A percentile compares a stretch with the other conserved stretches of the same genome.
These are phyloP conservation scores for Smutsia temminckii DNA, from an alignment of 2,797 vertebrate species.

Conservation along the genomic window DNA sequence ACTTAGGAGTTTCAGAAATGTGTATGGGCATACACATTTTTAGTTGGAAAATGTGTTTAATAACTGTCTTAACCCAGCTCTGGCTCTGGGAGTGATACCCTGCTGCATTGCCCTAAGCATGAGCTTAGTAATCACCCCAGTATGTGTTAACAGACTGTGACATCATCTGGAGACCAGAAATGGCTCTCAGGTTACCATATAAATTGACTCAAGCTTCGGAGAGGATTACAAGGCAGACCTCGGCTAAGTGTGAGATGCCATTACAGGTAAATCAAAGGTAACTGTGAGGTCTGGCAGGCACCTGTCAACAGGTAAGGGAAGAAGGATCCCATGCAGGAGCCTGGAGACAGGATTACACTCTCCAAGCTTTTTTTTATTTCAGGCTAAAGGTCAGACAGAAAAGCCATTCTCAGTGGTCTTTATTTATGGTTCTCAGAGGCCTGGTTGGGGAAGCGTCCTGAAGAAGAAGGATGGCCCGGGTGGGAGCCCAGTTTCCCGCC, in stretches of 20 bases:
- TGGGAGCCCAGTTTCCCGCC: constrained; percentile 41
- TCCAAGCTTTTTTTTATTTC: constrained; percentile 87
- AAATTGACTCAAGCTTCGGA: constrained; percentile 82
- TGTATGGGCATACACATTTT: background rate
- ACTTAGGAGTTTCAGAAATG: background rate
- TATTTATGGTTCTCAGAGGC: constrained; percentile 86
- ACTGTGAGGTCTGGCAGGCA: constrained; percentile 82
- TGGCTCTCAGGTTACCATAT: constrained; percentile 83
- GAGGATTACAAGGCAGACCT: constrained; percentile 83
- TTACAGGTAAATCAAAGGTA: constrained; percentile 88
- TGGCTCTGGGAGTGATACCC: constrained; percentile 21
- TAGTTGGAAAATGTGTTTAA: background rate
- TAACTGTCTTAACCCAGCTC: background rate
- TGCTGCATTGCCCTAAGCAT: background rate
- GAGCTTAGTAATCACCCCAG: constrained; percentile 63
- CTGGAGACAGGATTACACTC: constrained; percentile 82
- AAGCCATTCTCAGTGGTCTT: constrained; percentile 82
- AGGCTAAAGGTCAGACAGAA: constrained; percentile 87
- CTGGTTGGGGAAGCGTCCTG: constrained; percentile 75
- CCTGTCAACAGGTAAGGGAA: constrained; percentile 88
- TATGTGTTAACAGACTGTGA: constrained; percentile 80
- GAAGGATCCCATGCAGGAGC: constrained; percentile 77
- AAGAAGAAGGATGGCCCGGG: constrained; percentile 84
- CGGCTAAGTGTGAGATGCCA: constrained; percentile 82
- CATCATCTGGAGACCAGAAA: constrained; percentile 69